These are phyloP conservation scores for Anser cygnoides DNA, from an alignment of 2,113 vertebrate species.

Conservation along the genomic window DNA sequence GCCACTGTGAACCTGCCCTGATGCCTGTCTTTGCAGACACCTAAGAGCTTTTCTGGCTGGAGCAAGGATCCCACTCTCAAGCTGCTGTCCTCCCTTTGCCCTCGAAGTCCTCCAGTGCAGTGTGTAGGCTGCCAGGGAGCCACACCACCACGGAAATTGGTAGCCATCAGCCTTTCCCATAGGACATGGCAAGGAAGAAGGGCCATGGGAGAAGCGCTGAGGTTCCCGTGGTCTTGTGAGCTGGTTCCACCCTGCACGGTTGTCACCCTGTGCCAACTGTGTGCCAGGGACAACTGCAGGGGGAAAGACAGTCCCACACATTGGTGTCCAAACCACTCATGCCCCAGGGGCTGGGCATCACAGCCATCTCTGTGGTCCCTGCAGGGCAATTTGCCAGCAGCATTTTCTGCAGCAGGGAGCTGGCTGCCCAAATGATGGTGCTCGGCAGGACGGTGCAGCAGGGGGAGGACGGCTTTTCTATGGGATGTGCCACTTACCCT, in stretches of 20 bases:
- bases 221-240: neutral
- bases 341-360: neutral
- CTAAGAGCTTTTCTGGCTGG: neutral
- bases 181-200: neutral
- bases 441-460: neutral
- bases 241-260: neutral
- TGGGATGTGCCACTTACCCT: neutral
- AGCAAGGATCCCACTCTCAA: neutral
- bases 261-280: too few species aligned
- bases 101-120: neutral
- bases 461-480: neutral
- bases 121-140: neutral
- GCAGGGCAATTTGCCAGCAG: neutral
- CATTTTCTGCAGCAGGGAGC: neutral
- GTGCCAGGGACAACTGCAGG: neutral
- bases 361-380: too few species aligned
- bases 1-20: neutral
- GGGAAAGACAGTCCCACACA: neutral
- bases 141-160: neutral
- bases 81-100: neutral
- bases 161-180: neutral
- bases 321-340: neutral
- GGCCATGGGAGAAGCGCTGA: neutral
- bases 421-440: accelerated
- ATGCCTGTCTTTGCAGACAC: neutral